Percentiles rank a stretch among this genome's conserved stretches.
These are phyloP conservation scores for Oedothorax gibbosus DNA, from an alignment of 1,140 invertebrate species.

Conservation along the genomic window DNA sequence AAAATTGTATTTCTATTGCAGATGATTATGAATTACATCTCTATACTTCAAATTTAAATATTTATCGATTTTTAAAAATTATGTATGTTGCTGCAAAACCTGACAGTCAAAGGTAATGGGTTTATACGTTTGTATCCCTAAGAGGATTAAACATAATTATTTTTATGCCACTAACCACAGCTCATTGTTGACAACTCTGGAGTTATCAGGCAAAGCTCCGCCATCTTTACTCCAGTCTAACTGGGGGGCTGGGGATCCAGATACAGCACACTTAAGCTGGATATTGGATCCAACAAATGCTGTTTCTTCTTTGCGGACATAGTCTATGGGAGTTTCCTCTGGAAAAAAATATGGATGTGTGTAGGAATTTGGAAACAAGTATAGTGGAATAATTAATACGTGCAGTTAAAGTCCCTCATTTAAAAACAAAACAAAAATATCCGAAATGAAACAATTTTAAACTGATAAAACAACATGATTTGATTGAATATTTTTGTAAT, in stretches of 20 bases:
- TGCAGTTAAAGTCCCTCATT: not conserved
- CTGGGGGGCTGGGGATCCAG: conserved; percentile 44
- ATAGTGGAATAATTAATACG: not conserved
- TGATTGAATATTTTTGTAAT: too few species aligned
- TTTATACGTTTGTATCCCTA: too few species aligned
- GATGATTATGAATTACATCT: too few species aligned
- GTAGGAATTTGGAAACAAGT: not conserved
- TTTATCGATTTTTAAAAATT: too few species aligned
- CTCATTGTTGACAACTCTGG: conserved; percentile 65
- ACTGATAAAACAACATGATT: too few species aligned
- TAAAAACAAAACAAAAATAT: not conserved
- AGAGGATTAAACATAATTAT: too few species aligned
- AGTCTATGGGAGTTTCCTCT: conserved; percentile 58
- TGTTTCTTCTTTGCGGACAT: conserved; percentile 60
- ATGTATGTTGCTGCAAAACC: too few species aligned
- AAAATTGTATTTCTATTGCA: too few species aligned
- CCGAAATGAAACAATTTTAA: not conserved
- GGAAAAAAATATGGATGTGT: not conserved
- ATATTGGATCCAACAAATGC: conserved; percentile 63
- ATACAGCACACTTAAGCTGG: conserved; percentile 62
- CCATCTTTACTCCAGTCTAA: conserved; percentile 64
- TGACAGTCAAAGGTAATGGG: not conserved
- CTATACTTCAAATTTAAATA: too few species aligned
- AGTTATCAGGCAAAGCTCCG: conserved; percentile 68
- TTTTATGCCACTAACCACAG: conserved; percentile 45